Evolutionary conservation across 2,797 vertebrate genomes (phyloP).

Genomic region (Fistularia tabacaria): DNA sequence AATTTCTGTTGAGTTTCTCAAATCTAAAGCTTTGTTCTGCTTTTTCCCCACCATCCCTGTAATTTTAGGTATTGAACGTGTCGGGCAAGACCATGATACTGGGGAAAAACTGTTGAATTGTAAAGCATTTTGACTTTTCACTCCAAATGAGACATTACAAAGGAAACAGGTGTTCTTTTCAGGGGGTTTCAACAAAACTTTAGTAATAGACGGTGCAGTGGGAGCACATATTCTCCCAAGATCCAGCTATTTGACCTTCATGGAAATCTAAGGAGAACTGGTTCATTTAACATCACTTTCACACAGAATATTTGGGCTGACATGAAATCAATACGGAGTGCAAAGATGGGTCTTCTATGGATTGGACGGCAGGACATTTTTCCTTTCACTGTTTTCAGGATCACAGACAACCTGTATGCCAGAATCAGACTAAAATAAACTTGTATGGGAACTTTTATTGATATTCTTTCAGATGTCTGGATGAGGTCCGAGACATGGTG

Average conservation of each 20-base stretch:
- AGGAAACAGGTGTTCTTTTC: background rate
- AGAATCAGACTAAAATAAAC: no score
- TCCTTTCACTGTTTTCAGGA: constrained; percentile 3
- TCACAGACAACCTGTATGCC: background rate
- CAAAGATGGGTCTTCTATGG: constrained; percentile 17
- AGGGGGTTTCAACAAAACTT: background rate
- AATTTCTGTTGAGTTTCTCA: background rate
- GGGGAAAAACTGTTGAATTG: background rate
- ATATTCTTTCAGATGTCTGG: no score
- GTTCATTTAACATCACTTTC: constrained; percentile 47
- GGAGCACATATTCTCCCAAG: constrained; percentile 15
- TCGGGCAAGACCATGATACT: no score
- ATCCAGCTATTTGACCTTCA: constrained; percentile 32
- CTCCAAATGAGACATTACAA: background rate
- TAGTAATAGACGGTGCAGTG: background rate
- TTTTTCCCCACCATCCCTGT: background rate
- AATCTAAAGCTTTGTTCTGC: background rate
- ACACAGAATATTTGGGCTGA: constrained; percentile 54
- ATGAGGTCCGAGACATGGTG: no score
- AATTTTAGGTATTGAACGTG: background rate
- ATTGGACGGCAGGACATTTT: constrained; percentile 19
- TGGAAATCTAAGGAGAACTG: constrained; percentile 10
- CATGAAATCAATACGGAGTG: constrained; percentile 63
- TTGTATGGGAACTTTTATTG: no score
- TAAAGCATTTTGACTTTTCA: background rate